Conservation (phyloP, 2,888 invertebrate species). For the Ichneumon xanthorius region DNA sequence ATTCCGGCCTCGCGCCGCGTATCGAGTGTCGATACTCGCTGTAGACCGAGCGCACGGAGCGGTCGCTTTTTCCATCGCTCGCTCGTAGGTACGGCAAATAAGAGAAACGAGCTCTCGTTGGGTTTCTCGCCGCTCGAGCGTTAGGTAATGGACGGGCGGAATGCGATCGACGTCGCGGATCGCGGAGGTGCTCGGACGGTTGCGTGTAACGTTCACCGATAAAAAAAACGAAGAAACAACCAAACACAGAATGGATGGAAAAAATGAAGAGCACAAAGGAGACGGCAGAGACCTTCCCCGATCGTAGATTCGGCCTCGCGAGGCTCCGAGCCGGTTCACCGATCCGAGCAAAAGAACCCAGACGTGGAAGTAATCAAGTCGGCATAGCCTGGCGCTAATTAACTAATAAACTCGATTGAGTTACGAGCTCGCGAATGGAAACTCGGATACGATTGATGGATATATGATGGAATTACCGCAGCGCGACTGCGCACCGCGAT, state of each 20-base stretch:
- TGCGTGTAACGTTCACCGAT: background rate
- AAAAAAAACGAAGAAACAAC: background rate
- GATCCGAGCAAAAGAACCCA: conserved; percentile 27
- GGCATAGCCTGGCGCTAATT: conserved; percentile 20
- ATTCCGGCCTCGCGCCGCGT: conserved; percentile 55
- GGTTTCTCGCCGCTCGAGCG: conserved; percentile 61
- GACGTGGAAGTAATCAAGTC: conserved; percentile 45
- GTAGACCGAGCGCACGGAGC: background rate
- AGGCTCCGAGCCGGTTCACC: conserved; percentile 13
- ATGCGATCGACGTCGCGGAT: conserved; percentile 54
- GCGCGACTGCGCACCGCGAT: background rate
- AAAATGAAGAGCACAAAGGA: background rate
- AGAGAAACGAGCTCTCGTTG: conserved; percentile 62
- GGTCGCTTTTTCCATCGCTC: conserved; percentile 57
- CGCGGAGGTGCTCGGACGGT: conserved; percentile 24
- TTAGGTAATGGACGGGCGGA: conserved; percentile 65
- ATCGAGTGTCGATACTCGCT: conserved; percentile 50
- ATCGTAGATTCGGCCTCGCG: background rate
- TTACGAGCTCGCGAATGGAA: conserved; percentile 40
- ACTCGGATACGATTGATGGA: conserved; percentile 28
- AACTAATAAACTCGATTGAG: conserved; percentile 47
- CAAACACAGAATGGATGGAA: background rate
- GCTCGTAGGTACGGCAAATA: conserved; percentile 39
- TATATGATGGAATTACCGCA: background rate
- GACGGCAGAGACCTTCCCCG: conserved; percentile 37